phyloP scores from a whole-genome alignment of 2,113 vertebrate genomes.

The Oryzias melastigma region DNA sequence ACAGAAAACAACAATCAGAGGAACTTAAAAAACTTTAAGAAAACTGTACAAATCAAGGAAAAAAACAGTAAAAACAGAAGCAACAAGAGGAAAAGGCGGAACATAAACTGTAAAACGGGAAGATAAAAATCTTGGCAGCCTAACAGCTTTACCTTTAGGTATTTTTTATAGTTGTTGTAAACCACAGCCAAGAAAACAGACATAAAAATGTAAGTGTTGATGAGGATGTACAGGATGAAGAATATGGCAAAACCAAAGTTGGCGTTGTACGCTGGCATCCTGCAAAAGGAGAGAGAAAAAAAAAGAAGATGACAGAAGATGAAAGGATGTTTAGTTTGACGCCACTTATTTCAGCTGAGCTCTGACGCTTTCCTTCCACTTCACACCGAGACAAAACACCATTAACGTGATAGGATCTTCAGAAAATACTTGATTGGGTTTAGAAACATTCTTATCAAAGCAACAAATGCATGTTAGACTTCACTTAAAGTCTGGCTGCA shows the following conservation, averaged over 20 bases:
- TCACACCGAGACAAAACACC: background rate
- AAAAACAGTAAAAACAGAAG: no score
- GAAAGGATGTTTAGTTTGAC: background rate
- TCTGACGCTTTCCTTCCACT: background rate
- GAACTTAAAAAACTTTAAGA: no score
- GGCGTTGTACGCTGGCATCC: conserved; percentile 93
- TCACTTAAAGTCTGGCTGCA: no score
- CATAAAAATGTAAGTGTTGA: conserved; percentile 97
- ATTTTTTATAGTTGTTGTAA: conserved; percentile 95
- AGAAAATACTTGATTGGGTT: no score
- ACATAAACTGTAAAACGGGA: no score
- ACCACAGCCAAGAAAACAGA: conserved; percentile 94
- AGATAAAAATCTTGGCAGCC: background rate
- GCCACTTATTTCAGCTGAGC: conserved; percentile 17
- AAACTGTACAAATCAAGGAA: no score
- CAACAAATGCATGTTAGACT: no score
- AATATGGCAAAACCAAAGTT: conserved; percentile 84
- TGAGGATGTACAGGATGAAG: conserved; percentile 88
- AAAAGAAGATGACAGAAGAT: background rate
- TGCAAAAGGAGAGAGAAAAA: conserved; percentile 42
- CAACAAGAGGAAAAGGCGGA: no score
- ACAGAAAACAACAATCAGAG: no score
- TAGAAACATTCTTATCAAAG: no score
- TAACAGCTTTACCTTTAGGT: conserved; percentile 83
- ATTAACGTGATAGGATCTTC: no score